These are phyloP conservation scores for Mesembrinibis cayennensis DNA, from an alignment of 2,113 vertebrate species.

Conservation along the genomic window DNA sequence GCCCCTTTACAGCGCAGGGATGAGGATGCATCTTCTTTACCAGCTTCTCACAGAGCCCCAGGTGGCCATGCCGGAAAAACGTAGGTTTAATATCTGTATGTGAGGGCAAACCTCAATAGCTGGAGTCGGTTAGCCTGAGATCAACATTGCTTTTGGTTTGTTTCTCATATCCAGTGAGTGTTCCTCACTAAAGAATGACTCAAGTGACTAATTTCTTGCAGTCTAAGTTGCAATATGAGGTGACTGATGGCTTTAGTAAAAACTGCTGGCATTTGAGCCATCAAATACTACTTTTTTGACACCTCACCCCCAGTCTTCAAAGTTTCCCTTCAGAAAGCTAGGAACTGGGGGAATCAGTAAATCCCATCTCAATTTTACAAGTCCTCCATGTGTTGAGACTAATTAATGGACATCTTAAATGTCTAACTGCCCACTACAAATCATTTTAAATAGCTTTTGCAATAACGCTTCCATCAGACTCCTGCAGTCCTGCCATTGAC, in stretches of 20 bases:
- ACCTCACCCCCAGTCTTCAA: background rate
- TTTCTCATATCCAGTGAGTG: background rate
- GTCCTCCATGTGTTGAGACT: background rate
- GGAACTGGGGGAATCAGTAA: background rate
- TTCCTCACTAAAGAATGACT: background rate
- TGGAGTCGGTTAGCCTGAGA: background rate
- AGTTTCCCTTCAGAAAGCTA: background rate
- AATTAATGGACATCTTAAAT: slow-evolving; percentile 35
- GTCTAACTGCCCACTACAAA: background rate
- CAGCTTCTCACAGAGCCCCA: rapidly evolving
- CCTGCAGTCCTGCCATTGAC: background rate
- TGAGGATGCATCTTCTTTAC: background rate
- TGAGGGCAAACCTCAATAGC: rapidly evolving
- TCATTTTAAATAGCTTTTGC: slow-evolving; percentile 27
- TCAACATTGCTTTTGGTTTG: background rate
- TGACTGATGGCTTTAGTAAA: background rate
- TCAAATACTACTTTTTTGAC: background rate
- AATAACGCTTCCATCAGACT: background rate
- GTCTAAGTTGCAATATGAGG: background rate
- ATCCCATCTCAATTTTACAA: slow-evolving; percentile 28
- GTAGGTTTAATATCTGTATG: background rate
- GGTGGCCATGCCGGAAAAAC: background rate
- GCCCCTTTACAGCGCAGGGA: background rate
- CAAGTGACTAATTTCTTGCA: background rate
- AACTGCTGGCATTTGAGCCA: background rate